These are phyloP conservation scores for Porites rus DNA, from an alignment of 92 coral and sea anemone genomes.

Conservation along the genomic window DNA sequence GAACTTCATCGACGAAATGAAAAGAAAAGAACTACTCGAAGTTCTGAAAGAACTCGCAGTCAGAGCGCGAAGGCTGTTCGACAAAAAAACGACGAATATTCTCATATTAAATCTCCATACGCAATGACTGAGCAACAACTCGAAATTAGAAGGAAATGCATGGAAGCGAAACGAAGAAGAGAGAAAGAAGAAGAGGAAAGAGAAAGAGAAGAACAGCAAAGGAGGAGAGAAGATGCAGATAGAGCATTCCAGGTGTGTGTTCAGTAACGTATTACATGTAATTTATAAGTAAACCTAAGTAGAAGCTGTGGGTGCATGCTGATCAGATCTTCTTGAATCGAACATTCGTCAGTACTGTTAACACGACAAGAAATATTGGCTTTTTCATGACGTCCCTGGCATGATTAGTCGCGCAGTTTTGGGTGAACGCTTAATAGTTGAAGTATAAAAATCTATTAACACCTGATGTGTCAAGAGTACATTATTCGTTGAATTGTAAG, in stretches of 20 bases:
- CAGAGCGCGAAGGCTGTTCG: slow-evolving; percentile 81
- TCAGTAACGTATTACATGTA: not conserved
- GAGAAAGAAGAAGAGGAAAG: slow-evolving; percentile 92
- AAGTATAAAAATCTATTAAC: too few relatives aligned
- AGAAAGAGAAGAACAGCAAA: slow-evolving; percentile 81
- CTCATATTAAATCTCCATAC: slow-evolving; percentile 84
- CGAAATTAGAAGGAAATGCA: slow-evolving; percentile 86
- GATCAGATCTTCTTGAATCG: not conserved
- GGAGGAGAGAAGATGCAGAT: slow-evolving; percentile 95
- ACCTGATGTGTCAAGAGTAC: too few relatives aligned
- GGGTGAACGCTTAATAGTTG: too few relatives aligned
- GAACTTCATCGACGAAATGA: slow-evolving; percentile 62
- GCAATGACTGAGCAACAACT: slow-evolving; percentile 94
- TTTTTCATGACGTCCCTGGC: too few relatives aligned
- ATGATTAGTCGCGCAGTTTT: too few relatives aligned
- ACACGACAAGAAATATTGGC: too few relatives aligned
- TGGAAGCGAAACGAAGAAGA: slow-evolving; percentile 89
- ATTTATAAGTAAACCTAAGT: not conserved
- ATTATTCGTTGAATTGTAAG: too few relatives aligned
- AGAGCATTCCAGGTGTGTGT: slow-evolving; percentile 88
- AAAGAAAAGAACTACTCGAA: slow-evolving; percentile 34
- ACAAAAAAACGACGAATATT: slow-evolving; percentile 74
- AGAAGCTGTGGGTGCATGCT: too few relatives aligned
- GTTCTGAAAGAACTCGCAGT: slow-evolving; percentile 70
- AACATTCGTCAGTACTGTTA: not conserved